Evolutionary conservation across 2,797 vertebrate genomes (phyloP), one percentile per base, ranked within the genome.

Genomic region (Enteromius radiatus): DNA sequence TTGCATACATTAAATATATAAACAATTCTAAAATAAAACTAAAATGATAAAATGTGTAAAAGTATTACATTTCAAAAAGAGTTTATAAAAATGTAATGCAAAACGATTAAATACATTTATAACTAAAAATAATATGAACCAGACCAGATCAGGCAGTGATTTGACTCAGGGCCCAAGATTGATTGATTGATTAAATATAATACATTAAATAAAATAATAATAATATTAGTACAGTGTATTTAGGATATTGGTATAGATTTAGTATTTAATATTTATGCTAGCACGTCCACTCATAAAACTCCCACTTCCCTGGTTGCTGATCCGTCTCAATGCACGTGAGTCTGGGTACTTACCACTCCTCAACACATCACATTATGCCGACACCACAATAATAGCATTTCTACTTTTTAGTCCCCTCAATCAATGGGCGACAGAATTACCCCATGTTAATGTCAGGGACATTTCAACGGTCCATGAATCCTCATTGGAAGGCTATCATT

Each of bases 381-480:
- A 15, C 28, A 26, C 49, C 69, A 52, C 68, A 85, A 76, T 86
- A 85, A 84, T 84, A 86, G 80, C 49, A 86, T 89, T 90, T 89
- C 82, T 91, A 90, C 85, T 87, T 86, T 89, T 90, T 86, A 49
- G 23, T 82, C 38, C 56, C 38, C 70, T 79, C 78, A 78, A 52
- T 65, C 69, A 84, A 67, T 81, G 79, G 61, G 71, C 17, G 21
- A 52, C 64, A 82, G 70, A 85, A 79, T 65, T 38, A 59, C 75
- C 63, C 67, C 43, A 45, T 41, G 47, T 76, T 75, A 56, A 87
- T 70, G 38, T 75, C 33, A 12, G 74, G 19, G 68, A 59, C 19
- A 31, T 78, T 83, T 81, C 68, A 80, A 61, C 70, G 54, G 78
- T 61, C 49, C 64, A 28, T 56, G 31, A 56, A 43, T 76, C 65